phyloP scores from a whole-genome alignment of 1,140 invertebrate genomes.

The Zaprionus ghesquierei region DNA sequence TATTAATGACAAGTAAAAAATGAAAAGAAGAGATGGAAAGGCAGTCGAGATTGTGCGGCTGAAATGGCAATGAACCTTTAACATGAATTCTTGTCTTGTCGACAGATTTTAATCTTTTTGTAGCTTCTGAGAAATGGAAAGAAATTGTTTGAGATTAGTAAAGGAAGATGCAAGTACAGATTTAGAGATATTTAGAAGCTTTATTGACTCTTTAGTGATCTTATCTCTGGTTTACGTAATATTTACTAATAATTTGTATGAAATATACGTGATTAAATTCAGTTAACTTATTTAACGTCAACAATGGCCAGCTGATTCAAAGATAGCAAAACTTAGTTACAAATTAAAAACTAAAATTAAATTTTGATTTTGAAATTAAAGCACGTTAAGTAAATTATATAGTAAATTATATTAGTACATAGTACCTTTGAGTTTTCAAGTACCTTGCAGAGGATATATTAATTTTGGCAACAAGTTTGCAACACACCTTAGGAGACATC shows the following conservation, averaged over 20 bases:
- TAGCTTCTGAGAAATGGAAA: not conserved
- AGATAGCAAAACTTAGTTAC: too few species aligned
- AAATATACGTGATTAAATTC: not conserved
- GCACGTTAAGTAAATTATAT: too few species aligned
- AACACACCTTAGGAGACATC: too few species aligned
- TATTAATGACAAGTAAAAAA: not conserved
- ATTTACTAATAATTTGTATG: not conserved
- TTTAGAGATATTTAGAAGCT: not conserved
- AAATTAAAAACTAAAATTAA: too few species aligned
- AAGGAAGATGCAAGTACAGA: not conserved
- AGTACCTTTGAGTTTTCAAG: too few species aligned
- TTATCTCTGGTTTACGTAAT: not conserved
- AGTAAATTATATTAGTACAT: too few species aligned
- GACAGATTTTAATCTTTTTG: not conserved
- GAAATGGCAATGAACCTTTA: conserved; percentile 24
- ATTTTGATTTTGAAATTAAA: too few species aligned
- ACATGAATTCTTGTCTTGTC: conserved; percentile 1
- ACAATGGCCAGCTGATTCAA: too few species aligned
- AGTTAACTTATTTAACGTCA: too few species aligned
- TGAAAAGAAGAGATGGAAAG: not conserved
- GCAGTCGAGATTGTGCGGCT: not conserved
- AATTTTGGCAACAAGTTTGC: too few species aligned
- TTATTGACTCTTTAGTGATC: not conserved
- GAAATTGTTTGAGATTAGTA: not conserved
- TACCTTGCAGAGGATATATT: too few species aligned